These are phyloP conservation scores for Nesogale talazaci DNA, from an alignment of 2,113 vertebrate species.

Conservation along the genomic window DNA sequence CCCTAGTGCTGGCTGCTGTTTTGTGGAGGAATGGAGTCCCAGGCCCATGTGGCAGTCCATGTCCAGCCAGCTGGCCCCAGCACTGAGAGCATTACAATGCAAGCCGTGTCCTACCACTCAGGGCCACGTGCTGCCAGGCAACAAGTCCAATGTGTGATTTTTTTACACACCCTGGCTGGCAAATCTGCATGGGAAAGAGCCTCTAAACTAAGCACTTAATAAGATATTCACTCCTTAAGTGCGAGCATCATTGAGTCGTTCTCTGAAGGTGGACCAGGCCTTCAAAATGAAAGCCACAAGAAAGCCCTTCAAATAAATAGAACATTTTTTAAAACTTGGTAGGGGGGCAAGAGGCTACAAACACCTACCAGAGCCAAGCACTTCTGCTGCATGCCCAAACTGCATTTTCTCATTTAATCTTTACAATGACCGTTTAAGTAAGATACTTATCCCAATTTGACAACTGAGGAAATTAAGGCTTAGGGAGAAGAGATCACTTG, in stretches of 20 bases:
- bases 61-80: conserved; percentile 67
- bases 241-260: conserved; percentile 42
- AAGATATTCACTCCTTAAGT: conserved; percentile 55
- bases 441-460: conserved; percentile 1
- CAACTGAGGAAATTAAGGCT: conserved; percentile 25
- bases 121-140: conserved; percentile 74
- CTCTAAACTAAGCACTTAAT: conserved; percentile 74
- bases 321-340: neutral
- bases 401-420: conserved; percentile 1
- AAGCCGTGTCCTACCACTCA: conserved; percentile 63
- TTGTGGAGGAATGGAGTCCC: conserved; percentile 71
- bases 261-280: conserved; percentile 56
- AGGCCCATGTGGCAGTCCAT: conserved; percentile 54
- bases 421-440: neutral
- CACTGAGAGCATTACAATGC: conserved; percentile 62
- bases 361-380: neutral
- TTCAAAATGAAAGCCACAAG: conserved; percentile 49
- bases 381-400: neutral
- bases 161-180: conserved; percentile 20
- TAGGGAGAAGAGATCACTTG: neutral
- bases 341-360: neutral
- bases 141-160: conserved; percentile 63
- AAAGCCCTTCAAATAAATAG: conserved; percentile 42
- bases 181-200: conserved; percentile 76
- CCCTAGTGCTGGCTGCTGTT: conserved; percentile 53